Base-by-base conservation (phyloP, 2,113 vertebrate species). In the Noctilio leporinus region DNA sequence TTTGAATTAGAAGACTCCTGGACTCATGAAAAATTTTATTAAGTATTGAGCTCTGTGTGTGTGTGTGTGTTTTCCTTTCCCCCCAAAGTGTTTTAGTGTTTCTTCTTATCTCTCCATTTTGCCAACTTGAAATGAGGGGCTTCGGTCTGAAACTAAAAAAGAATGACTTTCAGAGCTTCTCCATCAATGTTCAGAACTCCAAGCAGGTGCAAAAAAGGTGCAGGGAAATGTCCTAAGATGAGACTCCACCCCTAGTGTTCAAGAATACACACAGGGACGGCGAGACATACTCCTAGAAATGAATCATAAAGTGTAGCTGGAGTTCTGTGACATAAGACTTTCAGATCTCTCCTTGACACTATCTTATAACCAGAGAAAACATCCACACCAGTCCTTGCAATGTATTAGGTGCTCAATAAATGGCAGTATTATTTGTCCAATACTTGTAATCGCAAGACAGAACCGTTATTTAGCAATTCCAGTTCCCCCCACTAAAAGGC, bases 1-100 rank as follows among this genome's bases (percentile, higher is more conserved):
- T 88, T 95, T 87, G 49, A 92, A 76, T 89, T 89, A 88, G 94
- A 97, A 96, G 69, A 57, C 22, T 1, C 35, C 64, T 20, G 38
- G 40, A 47, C 14, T 57, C 75, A 78, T 55, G 55, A 77, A 78
- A 75, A n/a, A 64, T 65, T 89, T 76, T 47, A 15, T 84, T 86
- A 62, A 33, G 24, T 80, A 22, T 10, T 67, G 35, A 77, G 12
- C 10, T 75, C 7, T 45, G 26, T 35, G 17, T 26, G 1, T 75
- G 10, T 45, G 26, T 35, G 17, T 26, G 1, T 17, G 0, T 7
- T 3, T 9, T 2, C 7, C 15, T 4, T 11, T 10, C 43, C 30
- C n/a, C n/a, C n/a, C n/a, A n/a, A 35, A 38, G 3, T 55, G 22
- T 19, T 33, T 35, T 75, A 22, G 22, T 84, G 2, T 62, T 35